These are phyloP conservation scores for Perca fluviatilis DNA, from an alignment of 2,113 vertebrate species.

Conservation along the genomic window DNA sequence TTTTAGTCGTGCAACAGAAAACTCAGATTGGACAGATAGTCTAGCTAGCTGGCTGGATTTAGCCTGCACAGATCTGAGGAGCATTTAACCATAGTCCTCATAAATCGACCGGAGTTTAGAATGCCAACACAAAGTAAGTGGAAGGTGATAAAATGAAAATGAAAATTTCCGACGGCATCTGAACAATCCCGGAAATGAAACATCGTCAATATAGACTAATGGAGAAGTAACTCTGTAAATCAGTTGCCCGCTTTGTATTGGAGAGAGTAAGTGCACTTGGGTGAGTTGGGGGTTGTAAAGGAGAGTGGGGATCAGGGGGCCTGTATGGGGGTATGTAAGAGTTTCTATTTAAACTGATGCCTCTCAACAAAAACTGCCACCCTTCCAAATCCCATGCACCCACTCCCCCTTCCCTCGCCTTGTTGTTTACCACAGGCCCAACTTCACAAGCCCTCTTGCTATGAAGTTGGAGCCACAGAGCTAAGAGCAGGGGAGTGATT, in stretches of 20 bases:
- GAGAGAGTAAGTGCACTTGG: conserved; percentile 41
- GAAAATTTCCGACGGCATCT: too few species aligned
- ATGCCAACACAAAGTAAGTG: too few species aligned
- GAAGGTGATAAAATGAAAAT: too few species aligned
- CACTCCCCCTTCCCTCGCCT: conserved; percentile 28
- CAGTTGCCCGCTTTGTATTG: conserved; percentile 58
- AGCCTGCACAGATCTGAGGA: too few species aligned
- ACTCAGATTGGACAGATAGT: too few species aligned
- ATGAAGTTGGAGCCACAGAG: conserved; percentile 72
- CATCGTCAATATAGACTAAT: conserved; percentile 11
- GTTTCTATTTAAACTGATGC: conserved; percentile 77
- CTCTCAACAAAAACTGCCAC: conserved; percentile 69
- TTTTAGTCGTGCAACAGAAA: too few species aligned
- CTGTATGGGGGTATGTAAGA: conserved; percentile 63
- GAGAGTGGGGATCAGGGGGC: conserved; percentile 52
- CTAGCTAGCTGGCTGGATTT: too few species aligned
- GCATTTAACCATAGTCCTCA: too few species aligned
- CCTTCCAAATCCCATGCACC: conserved; percentile 64
- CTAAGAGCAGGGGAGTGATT: conserved; percentile 82
- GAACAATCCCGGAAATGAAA: too few species aligned
- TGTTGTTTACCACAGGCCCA: conserved; percentile 66
- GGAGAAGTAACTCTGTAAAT: conserved; percentile 61
- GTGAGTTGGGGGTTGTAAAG: conserved; percentile 41
- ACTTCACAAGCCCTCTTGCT: conserved; percentile 66
- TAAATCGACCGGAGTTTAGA: too few species aligned